Evolutionary conservation across 2,113 vertebrate genomes (phyloP), one percentile per base, ranked within the genome.

Genomic region (Takifugu bimaculatus): DNA sequence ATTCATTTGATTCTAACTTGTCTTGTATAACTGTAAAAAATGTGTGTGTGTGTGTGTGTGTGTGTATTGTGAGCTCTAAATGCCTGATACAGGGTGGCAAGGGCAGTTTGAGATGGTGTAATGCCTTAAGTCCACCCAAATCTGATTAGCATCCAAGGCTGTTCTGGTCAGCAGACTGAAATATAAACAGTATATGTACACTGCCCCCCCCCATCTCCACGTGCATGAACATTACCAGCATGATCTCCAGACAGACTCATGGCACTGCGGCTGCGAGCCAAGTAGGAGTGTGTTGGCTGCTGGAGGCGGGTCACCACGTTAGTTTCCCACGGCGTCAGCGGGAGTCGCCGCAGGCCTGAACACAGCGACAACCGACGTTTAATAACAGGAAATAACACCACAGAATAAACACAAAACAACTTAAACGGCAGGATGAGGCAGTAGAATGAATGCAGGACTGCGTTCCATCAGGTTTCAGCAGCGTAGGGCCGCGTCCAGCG

Each of bases 261-360:
- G 54, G 94, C 93, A 69, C 96, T 98, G 89, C 94, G 94, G 81
- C 97, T 99, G 50, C 97, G 91, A 73, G 96, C 96, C 93, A 99
- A 88, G 88, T 95, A 98, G 6, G 97, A 96, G 84, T 98, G 96
- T 7, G 97, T 98, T 64, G 97, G 97, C 85, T 86, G 96, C 92
- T 95, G 92, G 60, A 99, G 93, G 72, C 97, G 94, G 90, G 86
- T 96, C 81, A 99, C 94, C 70, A 98, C 81, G 55, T 79, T 95
- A 89, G 91, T 97, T 87, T 98, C 96, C 96, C 95, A 97, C 0
- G 93, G 90, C 26, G 93, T 96, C 87, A 99, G 86, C 42, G 94
- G 94, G 62, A 96, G 90, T 14, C 93, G 93, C 50, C 94, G 95
- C 63, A 81, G 42, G 82, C 93, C 96, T 98, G 70, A 52, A 64